Evolutionary conservation across 2,797 vertebrate genomes (phyloP).

Genomic region (Aeoliscus strigatus): DNA sequence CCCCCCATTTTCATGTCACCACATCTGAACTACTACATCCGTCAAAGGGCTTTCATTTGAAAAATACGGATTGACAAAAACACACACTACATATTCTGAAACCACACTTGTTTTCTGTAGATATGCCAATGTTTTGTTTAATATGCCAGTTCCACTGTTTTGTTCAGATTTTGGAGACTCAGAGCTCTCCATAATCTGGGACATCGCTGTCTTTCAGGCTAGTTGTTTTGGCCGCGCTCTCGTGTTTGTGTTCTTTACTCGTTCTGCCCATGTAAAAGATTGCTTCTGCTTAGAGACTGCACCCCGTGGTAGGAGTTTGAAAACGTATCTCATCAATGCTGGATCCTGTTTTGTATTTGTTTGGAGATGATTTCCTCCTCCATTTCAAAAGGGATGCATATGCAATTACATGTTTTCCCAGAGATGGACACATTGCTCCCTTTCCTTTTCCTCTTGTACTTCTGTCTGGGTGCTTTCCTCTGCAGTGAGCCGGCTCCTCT

Average conservation of each 20-base stretch:
- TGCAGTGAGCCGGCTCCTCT: conserved; percentile 52
- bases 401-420: conserved; percentile 27
- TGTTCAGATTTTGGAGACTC: conserved; percentile 27
- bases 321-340: conserved; percentile 25
- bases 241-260: conserved; percentile 48
- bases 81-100: conserved; percentile 11
- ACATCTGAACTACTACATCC: conserved; percentile 41
- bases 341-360: conserved; percentile 23
- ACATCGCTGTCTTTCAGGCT: conserved; percentile 51
- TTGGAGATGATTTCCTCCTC: conserved; percentile 24
- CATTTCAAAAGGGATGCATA: conserved; percentile 53
- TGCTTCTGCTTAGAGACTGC: conserved; percentile 36
- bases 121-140: conserved; percentile 34
- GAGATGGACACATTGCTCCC: conserved; percentile 36
- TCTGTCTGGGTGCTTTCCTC: conserved; percentile 55
- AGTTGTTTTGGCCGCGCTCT: conserved; percentile 44
- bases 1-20: conserved; percentile 35
- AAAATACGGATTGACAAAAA: conserved; percentile 37
- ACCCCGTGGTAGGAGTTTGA: conserved; percentile 30
- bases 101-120: conserved; percentile 53
- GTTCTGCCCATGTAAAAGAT: conserved; percentile 30
- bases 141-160: conserved; percentile 48
- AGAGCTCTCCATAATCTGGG: conserved; percentile 35
- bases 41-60: conserved; percentile 73
- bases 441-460: conserved; percentile 26